These are phyloP conservation scores for Ctenopoma multispine DNA, from an alignment of 2,797 vertebrate genomes.

Conservation along the genomic window DNA sequence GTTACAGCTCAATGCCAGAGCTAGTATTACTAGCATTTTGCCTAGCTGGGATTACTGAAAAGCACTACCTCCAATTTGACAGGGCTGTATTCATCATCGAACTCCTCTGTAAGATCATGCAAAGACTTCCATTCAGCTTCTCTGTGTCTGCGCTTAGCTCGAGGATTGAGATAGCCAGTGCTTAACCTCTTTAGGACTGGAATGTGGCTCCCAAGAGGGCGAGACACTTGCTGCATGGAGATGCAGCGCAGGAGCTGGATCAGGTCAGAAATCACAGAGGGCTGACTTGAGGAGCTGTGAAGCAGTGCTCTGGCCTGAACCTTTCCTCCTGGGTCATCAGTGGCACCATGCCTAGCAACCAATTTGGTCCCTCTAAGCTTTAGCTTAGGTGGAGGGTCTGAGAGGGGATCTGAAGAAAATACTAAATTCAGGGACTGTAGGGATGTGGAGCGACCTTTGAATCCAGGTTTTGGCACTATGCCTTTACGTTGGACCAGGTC, in stretches of 20 bases:
- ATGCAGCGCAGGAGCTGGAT: slow-evolving; percentile 78
- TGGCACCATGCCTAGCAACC: slow-evolving; percentile 19
- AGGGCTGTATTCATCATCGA: slow-evolving; percentile 83
- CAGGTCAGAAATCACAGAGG: slow-evolving; percentile 78
- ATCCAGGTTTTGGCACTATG: slow-evolving; percentile 46
- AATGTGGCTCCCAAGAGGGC: slow-evolving; percentile 78
- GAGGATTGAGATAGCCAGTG: slow-evolving; percentile 10
- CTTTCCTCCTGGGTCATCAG: slow-evolving; percentile 45
- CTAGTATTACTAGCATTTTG: not conserved
- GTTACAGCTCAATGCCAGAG: slow-evolving; percentile 3
- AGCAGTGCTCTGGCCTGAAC: slow-evolving; percentile 56
- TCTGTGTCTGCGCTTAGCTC: slow-evolving; percentile 43
- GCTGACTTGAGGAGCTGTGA: slow-evolving; percentile 48
- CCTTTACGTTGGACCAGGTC: slow-evolving; percentile 76
- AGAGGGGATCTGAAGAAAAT: slow-evolving; percentile 35
- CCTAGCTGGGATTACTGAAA: slow-evolving; percentile 13
- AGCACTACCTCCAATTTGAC: slow-evolving; percentile 78
- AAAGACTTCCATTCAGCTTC: slow-evolving; percentile 70
- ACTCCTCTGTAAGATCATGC: slow-evolving; percentile 82
- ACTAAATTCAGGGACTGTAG: slow-evolving; percentile 77
- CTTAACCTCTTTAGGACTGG: slow-evolving; percentile 71
- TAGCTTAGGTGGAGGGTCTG: slow-evolving; percentile 43
- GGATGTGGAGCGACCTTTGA: slow-evolving; percentile 70
- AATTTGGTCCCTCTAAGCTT: slow-evolving; percentile 53
- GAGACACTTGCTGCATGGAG: slow-evolving; percentile 61